Base-by-base conservation (phyloP, 2,797 vertebrate genomes). In the Tympanoctomys barrerae region DNA sequence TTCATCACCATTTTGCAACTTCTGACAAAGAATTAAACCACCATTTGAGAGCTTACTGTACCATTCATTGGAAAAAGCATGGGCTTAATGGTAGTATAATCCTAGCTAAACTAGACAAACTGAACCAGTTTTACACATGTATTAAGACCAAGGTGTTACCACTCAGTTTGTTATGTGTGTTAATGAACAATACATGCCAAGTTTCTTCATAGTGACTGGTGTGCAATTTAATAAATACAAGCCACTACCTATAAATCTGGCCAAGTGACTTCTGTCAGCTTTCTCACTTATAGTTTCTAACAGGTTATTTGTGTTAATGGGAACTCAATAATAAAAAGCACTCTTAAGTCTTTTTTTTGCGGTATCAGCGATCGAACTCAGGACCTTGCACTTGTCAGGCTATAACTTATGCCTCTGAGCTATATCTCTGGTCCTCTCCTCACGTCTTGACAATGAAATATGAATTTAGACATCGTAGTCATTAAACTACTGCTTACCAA, bases 1-100 rank as follows among this genome's bases (percentile, higher is more conserved):
- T 94, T 95, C 61, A 95, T 18, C 22, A 85, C 39, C 71, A 80
- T 10, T 94, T 90, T 64, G 22, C 92, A 89, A 87, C 11, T 93
- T 70, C 79, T 87, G 83, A 89, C 28, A 94, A 94, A 93, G 36
- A 36, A 94, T 66, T 59, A 87, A 73, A 91, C 19, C 61, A 83
- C 3, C 70, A 86, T 57, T 79, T 85, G 13, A 61, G 62, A 90
- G 22, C 28, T 85, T 49, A 79, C 13, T n/a, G 68, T 64, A 59
- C 22, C 66, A 91, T 91, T 26, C 83, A 16, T 22, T 18, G 62
- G 46, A 85, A 90, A 70, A 12, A 64, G 16, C 52, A 95, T 5
- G 14, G 2, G 14, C 54, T 87, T 62, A 62, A 14, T 57, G 54
- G 22, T n/a, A 94, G 70, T 73, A 70, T 66, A 52, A 77, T 39